phyloP scores from a whole-genome alignment of 2,113 vertebrate genomes.

The Colossoma macropomum region DNA sequence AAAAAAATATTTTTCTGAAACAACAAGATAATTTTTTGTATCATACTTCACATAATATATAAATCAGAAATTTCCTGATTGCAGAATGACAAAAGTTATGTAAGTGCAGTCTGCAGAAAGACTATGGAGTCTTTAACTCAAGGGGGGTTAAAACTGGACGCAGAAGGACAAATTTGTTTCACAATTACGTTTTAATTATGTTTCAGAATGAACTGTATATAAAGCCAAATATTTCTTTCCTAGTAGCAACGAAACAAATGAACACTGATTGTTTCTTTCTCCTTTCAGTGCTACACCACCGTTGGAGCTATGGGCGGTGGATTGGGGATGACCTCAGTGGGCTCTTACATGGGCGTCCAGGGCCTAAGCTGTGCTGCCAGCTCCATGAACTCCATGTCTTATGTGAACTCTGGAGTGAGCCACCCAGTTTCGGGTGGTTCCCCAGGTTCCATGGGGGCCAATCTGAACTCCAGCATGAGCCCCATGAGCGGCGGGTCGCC shows the following conservation, averaged over 20 bases:
- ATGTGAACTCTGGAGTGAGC: constrained; percentile 83
- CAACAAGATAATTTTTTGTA: too few relatives aligned
- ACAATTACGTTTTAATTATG: too few relatives aligned
- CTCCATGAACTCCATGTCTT: constrained; percentile 84
- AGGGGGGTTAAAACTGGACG: too few relatives aligned
- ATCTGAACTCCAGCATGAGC: constrained; percentile 84
- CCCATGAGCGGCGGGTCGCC: constrained; percentile 82
- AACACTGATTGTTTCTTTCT: not conserved
- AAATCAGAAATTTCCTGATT: too few relatives aligned
- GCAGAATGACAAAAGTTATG: too few relatives aligned
- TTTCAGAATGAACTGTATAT: too few relatives aligned
- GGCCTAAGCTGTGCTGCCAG: constrained; percentile 81
- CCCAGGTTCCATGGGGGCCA: constrained; percentile 68
- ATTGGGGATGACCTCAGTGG: constrained; percentile 86
- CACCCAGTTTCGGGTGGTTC: constrained; percentile 71
- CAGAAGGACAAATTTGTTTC: too few relatives aligned
- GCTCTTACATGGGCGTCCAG: constrained; percentile 86
- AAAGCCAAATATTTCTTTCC: too few relatives aligned
- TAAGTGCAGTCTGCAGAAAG: too few relatives aligned
- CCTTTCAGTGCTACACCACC: constrained; percentile 82
- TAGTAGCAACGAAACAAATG: not conserved
- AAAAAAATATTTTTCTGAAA: too few relatives aligned
- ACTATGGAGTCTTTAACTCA: too few relatives aligned
- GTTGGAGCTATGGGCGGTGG: constrained; percentile 86
- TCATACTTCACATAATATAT: too few relatives aligned